Percentiles rank a stretch among this genome's conserved stretches.
Conservation (phyloP, 2,113 vertebrate genomes). For the Nothobranchius furzeri region DNA sequence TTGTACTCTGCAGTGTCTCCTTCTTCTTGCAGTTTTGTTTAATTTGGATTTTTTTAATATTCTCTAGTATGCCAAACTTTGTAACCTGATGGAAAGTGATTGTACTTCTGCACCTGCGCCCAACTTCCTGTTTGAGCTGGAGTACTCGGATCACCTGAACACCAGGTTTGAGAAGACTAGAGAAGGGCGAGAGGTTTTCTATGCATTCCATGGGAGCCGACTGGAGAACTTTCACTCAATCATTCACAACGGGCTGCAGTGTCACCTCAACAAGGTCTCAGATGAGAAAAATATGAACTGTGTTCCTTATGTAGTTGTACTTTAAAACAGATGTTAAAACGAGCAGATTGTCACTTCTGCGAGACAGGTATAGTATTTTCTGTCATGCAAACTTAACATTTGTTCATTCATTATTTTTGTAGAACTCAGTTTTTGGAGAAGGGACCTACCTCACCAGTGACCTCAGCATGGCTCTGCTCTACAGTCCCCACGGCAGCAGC, state of each 20-base stretch:
- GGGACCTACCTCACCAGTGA: conserved; percentile 98
- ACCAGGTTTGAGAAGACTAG: conserved; percentile 87
- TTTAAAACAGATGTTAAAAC: too few relatives aligned
- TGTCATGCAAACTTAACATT: background rate
- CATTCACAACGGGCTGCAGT: conserved; percentile 94
- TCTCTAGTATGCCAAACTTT: conserved; percentile 88
- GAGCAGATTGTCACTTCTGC: too few relatives aligned
- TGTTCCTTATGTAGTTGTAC: background rate
- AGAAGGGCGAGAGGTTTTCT: conserved; percentile 88
- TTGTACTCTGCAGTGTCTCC: background rate
- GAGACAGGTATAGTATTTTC: too few relatives aligned
- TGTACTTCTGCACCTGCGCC: conserved; percentile 82
- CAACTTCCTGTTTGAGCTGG: conserved; percentile 93
- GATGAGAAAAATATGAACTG: background rate
- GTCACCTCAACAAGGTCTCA: conserved; percentile 95
- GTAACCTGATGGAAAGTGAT: conserved; percentile 82
- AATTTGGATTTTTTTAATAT: background rate
- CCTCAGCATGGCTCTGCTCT: conserved; percentile 96
- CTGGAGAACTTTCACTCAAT: conserved; percentile 99
- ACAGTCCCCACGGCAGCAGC: conserved; percentile 90
- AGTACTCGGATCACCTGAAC: conserved; percentile 89
- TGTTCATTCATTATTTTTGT: conserved; percentile 18
- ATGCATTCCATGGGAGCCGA: conserved; percentile 95
- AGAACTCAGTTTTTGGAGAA: conserved; percentile 97
- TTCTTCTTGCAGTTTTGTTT: background rate